Conservation (phyloP, 2,888 invertebrate genomes). For the Hydropsyche betteni region DNA sequence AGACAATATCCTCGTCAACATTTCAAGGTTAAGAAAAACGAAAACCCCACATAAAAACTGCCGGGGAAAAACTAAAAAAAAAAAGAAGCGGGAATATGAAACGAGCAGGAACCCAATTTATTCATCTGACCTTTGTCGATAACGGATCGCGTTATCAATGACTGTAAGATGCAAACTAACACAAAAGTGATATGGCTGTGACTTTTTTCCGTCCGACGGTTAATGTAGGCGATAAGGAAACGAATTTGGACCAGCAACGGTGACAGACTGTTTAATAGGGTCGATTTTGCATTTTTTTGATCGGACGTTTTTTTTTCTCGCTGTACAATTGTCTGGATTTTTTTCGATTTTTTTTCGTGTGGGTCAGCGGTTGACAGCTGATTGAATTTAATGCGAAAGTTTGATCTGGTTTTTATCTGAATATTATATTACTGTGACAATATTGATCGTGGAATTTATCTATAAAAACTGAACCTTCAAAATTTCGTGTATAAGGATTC, state of each 20-base stretch:
- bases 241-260: conserved; percentile 36
- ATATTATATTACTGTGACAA: too few relatives aligned
- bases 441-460: too few relatives aligned
- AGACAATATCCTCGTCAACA: too few relatives aligned
- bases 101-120: not conserved
- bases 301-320: not conserved
- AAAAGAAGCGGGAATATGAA: not conserved
- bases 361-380: not conserved
- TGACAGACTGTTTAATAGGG: conserved; percentile 32
- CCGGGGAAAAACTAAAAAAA: not conserved
- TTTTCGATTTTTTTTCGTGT: not conserved
- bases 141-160: too few relatives aligned
- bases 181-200: conserved; percentile 19
- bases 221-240: conserved; percentile 35
- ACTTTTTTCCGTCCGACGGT: conserved; percentile 12
- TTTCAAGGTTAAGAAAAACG: conserved; percentile 18
- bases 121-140: too few relatives aligned
- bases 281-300: conserved; percentile 26
- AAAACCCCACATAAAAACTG: not conserved
- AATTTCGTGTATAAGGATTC: too few relatives aligned
- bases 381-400: not conserved
- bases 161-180: not conserved
- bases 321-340: not conserved
- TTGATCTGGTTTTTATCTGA: too few relatives aligned
- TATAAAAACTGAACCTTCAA: too few relatives aligned